Evolutionary conservation across 1,140 invertebrate species (phyloP).

Genomic region (Drosophila kurseongensis): DNA sequence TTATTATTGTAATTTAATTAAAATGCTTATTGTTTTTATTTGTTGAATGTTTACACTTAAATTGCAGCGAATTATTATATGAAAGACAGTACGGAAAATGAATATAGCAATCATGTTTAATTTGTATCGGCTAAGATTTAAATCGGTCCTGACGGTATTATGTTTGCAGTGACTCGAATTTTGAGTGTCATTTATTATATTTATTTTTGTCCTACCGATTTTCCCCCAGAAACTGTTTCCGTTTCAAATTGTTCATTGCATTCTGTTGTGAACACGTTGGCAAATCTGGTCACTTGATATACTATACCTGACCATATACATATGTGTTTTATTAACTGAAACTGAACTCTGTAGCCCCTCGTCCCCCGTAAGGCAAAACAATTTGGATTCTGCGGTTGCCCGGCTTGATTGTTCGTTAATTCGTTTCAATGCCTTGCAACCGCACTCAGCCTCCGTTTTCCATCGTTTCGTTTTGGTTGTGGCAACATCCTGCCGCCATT

Average conservation of each 20-base stretch:
- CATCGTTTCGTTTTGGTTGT: constrained; percentile 38
- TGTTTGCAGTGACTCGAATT: not conserved
- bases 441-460: constrained; percentile 51
- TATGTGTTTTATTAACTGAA: constrained; percentile 27
- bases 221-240: not conserved
- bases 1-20: constrained; percentile 74
- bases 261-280: constrained; percentile 8
- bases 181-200: not conserved
- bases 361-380: constrained; percentile 37
- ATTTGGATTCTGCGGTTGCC: constrained; percentile 78
- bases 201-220: not conserved
- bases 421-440: constrained; percentile 76
- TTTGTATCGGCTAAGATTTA: constrained; percentile 35
- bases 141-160: constrained; percentile 10
- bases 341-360: constrained; percentile 4
- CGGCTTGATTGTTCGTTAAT: constrained; percentile 78
- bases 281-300: constrained; percentile 16
- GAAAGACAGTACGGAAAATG: constrained; percentile 20
- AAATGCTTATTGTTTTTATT: constrained; percentile 73
- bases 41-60: constrained; percentile 48
- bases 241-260: constrained; percentile 22
- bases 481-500: constrained; percentile 26
- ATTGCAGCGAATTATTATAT: constrained; percentile 39
- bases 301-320: not conserved
- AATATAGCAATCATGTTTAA: constrained; percentile 33